Base-by-base conservation (phyloP, 2,888 invertebrate genomes). In the Yponomeuta plumbellus region DNA sequence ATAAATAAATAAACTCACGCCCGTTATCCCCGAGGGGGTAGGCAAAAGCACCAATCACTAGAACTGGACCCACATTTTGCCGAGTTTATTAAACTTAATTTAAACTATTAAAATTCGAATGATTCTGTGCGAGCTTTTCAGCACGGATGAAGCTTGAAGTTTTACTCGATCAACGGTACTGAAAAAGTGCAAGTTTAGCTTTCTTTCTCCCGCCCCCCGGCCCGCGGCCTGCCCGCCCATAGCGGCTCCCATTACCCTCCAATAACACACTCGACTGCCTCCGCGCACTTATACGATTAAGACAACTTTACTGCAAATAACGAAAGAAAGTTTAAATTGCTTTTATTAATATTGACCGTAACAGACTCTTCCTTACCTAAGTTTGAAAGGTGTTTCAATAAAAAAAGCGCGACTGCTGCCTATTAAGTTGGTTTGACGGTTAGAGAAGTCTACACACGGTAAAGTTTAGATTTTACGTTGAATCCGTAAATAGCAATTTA, bases 231-330 rank as follows among this genome's bases (percentile, higher is more conserved):
- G 67, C 59, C 64, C 59, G 20, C 65, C 67, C 66, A 66, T 52
- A 66, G 68, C 68, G 67, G 65, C 69, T 70, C 68, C 70, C 71
- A 72, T 72, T 71, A 79, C 83, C 84, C 86, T 86, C 86, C 88
- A 88, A 90, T 88, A 88, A 86, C 89, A 88, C 87, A 89, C 81
- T 84, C 84, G 83, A 86, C 78, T 85, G 88, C 80, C 79, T 80
- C 77, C 83, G 79, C 79, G 78, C 78, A 81, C 83, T 67, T 66
- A 68, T 68, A 78, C 83, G 81, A 83, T 87, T 86, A 84, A 84
- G 81, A 77, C 78, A 75, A 80, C 82, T 81, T 78, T 80, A 64
- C 61, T 66, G 65, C 65, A 66, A 66, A 66, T 66, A 66, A 40
- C 65, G 59, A 59, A 66, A 66, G 65, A 66, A 66, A 66, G 22